A percentile compares a stretch with the other conserved stretches of the same genome.
Conservation (phyloP, 2,888 invertebrate species). For the Phytoseiulus persimilis region DNA sequence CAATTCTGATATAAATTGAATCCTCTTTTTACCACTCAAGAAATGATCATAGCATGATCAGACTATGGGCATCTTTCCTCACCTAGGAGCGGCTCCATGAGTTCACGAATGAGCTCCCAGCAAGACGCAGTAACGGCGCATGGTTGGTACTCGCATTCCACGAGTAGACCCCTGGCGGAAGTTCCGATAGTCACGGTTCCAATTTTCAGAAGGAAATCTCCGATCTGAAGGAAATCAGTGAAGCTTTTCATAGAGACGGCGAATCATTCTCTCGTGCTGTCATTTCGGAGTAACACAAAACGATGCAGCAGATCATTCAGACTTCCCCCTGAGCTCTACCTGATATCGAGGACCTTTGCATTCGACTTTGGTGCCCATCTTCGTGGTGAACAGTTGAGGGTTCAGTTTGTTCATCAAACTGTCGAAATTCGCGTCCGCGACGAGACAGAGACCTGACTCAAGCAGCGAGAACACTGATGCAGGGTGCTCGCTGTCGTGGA, state of each 20-base stretch:
- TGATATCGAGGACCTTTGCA: constrained; percentile 62
- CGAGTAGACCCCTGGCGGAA: constrained; percentile 81
- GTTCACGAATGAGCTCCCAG: constrained; percentile 83
- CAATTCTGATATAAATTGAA: no score
- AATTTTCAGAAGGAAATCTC: constrained; percentile 85
- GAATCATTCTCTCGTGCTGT: no score
- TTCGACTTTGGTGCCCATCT: constrained; percentile 65
- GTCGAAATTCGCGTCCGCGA: constrained; percentile 83
- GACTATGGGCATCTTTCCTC: background rate
- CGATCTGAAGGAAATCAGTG: constrained; percentile 48
- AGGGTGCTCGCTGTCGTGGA: constrained; percentile 90
- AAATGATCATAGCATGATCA: background rate
- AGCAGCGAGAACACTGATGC: constrained; percentile 52
- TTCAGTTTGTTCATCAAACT: constrained; percentile 79
- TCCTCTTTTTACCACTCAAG: no score
- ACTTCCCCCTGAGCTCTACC: constrained; percentile 44
- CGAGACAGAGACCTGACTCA: constrained; percentile 57
- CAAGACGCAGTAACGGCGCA: constrained; percentile 78
- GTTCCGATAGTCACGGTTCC: constrained; percentile 86
- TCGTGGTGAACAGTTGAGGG: constrained; percentile 69
- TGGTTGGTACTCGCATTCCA: constrained; percentile 87
- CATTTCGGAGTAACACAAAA: background rate
- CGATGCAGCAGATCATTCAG: background rate
- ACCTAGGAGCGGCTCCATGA: constrained; percentile 80
- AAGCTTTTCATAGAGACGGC: no score